A percentile compares a stretch with the other conserved stretches of the same genome.
phyloP scores from a whole-genome alignment of 2,888 invertebrate species.

The Lomographa bimaculata region DNA sequence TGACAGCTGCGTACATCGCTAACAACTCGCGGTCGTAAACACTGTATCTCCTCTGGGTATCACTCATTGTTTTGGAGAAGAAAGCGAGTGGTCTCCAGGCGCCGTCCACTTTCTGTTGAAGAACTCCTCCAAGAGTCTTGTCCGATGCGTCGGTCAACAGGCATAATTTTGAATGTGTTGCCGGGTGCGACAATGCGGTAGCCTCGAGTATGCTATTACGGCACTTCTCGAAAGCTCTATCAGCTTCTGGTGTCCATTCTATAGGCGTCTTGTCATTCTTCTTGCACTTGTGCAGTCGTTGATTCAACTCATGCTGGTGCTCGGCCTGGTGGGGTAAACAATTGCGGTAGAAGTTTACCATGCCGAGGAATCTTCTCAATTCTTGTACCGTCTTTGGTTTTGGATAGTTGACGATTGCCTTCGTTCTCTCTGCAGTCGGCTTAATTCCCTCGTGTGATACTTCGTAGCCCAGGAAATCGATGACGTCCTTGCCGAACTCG shows the following conservation, averaged over 20 bases:
- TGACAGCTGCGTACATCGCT: neutral
- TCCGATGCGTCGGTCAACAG: conserved; percentile 54
- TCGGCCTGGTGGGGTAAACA: conserved; percentile 44
- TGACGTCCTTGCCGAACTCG: neutral
- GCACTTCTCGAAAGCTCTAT: conserved; percentile 34
- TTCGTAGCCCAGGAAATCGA: neutral
- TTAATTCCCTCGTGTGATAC: neutral
- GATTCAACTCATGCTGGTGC: conserved; percentile 37
- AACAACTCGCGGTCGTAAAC: too few relatives aligned
- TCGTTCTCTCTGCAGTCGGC: neutral
- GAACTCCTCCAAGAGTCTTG: conserved; percentile 45
- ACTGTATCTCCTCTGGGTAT: conserved; percentile 12
- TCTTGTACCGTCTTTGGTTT: conserved; percentile 25
- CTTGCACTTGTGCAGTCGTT: conserved; percentile 34
- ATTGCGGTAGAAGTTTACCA: conserved; percentile 42
- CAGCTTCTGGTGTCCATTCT: conserved; percentile 24
- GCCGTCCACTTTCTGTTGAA: conserved; percentile 42
- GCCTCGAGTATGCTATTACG: conserved; percentile 40
- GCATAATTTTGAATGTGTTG: neutral
- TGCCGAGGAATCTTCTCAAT: conserved; percentile 33
- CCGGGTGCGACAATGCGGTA: conserved; percentile 31
- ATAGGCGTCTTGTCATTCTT: conserved; percentile 39
- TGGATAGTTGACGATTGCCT: conserved; percentile 10
- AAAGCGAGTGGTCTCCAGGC: conserved; percentile 21
- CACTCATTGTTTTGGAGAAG: conserved; percentile 17